Evolutionary conservation across 2,888 invertebrate genomes (phyloP).

Genomic region (Cheilosia soror): DNA sequence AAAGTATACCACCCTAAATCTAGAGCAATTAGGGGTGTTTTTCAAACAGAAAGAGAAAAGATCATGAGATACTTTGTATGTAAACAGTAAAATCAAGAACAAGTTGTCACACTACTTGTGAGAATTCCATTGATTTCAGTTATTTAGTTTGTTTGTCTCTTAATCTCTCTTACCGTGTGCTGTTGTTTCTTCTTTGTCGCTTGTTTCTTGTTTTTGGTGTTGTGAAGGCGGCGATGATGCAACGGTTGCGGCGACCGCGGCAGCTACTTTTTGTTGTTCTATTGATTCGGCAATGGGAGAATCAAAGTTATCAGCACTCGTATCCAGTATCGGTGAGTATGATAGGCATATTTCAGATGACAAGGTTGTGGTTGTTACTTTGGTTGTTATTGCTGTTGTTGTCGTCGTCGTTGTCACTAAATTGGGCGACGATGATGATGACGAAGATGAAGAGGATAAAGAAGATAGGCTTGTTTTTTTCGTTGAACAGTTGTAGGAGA

Average conservation of each 20-base stretch:
- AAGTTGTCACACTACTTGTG: constrained; percentile 18
- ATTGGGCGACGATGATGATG: constrained; percentile 24
- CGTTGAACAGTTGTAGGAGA: constrained; percentile 32
- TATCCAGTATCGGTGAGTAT: constrained; percentile 69
- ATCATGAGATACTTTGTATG: constrained; percentile 20
- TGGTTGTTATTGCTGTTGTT: constrained; percentile 30
- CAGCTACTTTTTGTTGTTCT: constrained; percentile 59
- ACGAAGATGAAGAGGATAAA: constrained; percentile 18
- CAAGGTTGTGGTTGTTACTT: constrained; percentile 24
- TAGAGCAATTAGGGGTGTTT: constrained; percentile 16
- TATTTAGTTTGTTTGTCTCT: constrained; percentile 30
- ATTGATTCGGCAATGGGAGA: constrained; percentile 67
- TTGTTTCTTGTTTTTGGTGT: constrained; percentile 52
- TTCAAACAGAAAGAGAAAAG: constrained; percentile 41
- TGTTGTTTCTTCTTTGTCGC: constrained; percentile 50
- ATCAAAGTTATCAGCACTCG: constrained; percentile 72
- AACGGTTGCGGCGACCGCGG: constrained; percentile 22
- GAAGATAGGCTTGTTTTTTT: constrained; percentile 37
- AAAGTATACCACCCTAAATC: constrained; percentile 30
- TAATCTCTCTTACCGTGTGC: constrained; percentile 71
- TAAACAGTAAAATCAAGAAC: constrained; percentile 29
- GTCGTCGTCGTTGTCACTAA: constrained; percentile 4
- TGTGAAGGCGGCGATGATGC: constrained; percentile 25
- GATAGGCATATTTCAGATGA: constrained; percentile 50
- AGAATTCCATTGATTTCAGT: constrained; percentile 40